These are phyloP conservation scores for Tragulus kanchil DNA, from an alignment of 2,113 vertebrate species.

Conservation along the genomic window DNA sequence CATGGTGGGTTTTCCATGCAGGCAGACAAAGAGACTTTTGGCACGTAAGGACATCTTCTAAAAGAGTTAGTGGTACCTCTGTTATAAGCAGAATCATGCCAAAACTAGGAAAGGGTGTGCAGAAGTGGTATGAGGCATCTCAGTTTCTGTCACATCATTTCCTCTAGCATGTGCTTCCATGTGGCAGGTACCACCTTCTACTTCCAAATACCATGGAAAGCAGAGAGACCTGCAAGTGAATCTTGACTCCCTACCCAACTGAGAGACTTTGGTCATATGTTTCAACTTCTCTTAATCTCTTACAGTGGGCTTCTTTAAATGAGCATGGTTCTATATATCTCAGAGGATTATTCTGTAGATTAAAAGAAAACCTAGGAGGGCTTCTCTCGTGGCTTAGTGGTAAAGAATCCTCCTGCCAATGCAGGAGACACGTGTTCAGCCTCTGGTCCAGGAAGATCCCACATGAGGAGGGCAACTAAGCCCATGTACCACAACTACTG, in stretches of 20 bases:
- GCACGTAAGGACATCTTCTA: neutral
- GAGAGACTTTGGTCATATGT: neutral
- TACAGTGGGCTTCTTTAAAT: conserved; percentile 24
- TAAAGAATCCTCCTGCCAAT: neutral
- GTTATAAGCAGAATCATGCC: neutral
- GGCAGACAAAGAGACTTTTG: neutral
- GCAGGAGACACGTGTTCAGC: neutral
- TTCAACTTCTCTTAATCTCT: neutral
- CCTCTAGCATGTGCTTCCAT: neutral
- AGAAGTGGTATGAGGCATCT: neutral
- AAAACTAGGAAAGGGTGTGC: neutral
- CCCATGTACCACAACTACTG: neutral
- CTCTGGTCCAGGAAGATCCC: neutral
- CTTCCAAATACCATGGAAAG: neutral
- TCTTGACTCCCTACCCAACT: neutral
- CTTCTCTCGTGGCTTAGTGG: neutral
- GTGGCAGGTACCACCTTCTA: neutral
- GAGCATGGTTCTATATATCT: neutral
- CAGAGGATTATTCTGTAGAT: neutral
- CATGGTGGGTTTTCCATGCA: neutral
- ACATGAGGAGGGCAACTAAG: neutral
- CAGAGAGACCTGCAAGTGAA: neutral
- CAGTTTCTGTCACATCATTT: neutral
- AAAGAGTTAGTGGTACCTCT: neutral
- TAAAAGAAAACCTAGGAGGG: neutral